Base-by-base conservation (phyloP, 2,113 vertebrate species). In the Barnardius zonarius region DNA sequence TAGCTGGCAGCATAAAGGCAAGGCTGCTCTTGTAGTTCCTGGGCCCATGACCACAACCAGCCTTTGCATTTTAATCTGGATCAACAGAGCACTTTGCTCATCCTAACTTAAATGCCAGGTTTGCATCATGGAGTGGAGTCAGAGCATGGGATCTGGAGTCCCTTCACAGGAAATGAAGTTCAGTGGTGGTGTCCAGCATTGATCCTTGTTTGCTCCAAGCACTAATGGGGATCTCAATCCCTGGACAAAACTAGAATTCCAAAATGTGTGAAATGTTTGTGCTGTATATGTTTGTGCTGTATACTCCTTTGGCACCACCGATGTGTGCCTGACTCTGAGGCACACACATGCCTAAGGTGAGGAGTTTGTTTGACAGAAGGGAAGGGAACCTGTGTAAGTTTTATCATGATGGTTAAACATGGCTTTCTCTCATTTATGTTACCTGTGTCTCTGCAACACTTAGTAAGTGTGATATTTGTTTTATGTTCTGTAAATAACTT, bases 221-320 rank as follows among this genome's bases (percentile, higher is more conserved):
- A 31, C n/a, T 39, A 35, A 54, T 18, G 24, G 61, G 11, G 25
- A 41, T 48, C 46, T 54, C 24, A 52, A 67, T 27, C 30, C 46
- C 13, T 54, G 52, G 39, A 61, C 22, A 33, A 54, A 68, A 46
- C 19, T 27, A 48, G 33, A 59, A 33, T 22, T n/a, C 4, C 13
- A 15, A 54, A 55, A 69, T 7, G 13, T 0, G 0, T 52, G 59
- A 33, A 80, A 46, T 0, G 2, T 31, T 37, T 86, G 46, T 68
- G 24, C 33, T 67, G 22, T 28, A 62, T 27, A 69, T 3, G 37
- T 37, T 37, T 37, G 37, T 37, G 37, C 37, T 37, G 15, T 64
- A 37, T 70, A 3, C 6, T 51, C 49, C 70, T 77, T n/a, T 57
- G 37, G 49, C 37, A 82, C 13, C 33, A 30, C 35, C 0, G 1